Base-by-base conservation (phyloP, 2,113 vertebrate species). In the Mionectes macconnelli region DNA sequence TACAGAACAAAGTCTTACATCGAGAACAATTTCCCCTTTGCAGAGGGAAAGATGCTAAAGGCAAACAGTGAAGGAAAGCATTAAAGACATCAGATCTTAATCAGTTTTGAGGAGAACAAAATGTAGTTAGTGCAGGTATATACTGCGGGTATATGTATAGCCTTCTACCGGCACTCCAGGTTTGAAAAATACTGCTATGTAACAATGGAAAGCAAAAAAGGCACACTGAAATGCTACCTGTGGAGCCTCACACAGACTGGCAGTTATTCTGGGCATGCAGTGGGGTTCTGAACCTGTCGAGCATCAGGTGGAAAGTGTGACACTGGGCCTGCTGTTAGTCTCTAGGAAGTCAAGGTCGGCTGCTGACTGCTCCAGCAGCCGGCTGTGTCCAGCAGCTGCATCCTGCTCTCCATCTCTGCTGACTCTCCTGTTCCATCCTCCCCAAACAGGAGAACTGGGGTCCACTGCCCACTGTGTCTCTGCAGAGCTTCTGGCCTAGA, bases 151-250 rank as follows among this genome's bases (percentile, higher is more conserved):
- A 39, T 40, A 40, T 40, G 8, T 52, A 52, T 52, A 52, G 14
- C 39, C 50, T 67, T 75, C 33, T 40, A 20, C 28, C 28, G 73
- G 55, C 37, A 22, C 19, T 68, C 39, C 44, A 42, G n/a, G 47
- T 67, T 27, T 40, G 68, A 68, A 40, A 40, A 76, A 28, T 33
- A 37, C 20, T 68, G 35, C 56, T 12, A 7, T 15, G 9, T n/a
- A 39, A 18, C 35, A 55, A 30, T 8, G 0, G 2, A 60, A 80
- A 30, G 0, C 4, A 22, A 28, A 50, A 82, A 30, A 7, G 6
- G 2, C 72, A 23, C 25, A 2, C n/a, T 60, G 4, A 76, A 73
- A 77, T 28, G 14, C 53, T 76, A 4, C 35, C 42, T 55, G 33
- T 42, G 39, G 50, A 31, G 15, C 40, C 64, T 84, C 69, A 44